Evolutionary conservation across 92 coral and sea anemone genomes (phyloP).

Genomic region (Porites divaricata): DNA sequence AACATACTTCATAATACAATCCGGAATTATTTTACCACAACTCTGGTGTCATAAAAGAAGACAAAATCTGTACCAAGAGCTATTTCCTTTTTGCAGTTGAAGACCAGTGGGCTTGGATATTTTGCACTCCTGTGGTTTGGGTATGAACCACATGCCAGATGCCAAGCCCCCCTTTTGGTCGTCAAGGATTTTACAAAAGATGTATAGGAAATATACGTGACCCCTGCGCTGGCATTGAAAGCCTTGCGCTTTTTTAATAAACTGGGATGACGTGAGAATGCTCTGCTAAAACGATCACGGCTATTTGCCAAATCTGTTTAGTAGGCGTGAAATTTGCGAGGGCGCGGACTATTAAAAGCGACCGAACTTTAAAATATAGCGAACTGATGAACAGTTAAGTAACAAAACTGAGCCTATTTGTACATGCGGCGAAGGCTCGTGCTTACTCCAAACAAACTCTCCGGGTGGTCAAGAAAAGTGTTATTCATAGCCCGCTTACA

Average conservation of each 20-base stretch:
- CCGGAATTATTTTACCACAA: background rate
- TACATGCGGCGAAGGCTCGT: conserved; percentile 24
- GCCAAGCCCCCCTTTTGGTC: conserved; percentile 4
- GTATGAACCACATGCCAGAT: conserved; percentile 7
- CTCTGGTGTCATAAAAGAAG: background rate
- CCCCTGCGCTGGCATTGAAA: conserved; percentile 33
- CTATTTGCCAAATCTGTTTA: background rate
- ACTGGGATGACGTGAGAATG: background rate
- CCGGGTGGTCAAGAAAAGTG: conserved; percentile 48
- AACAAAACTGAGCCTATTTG: conserved; percentile 22
- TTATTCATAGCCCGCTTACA: conserved; percentile 14
- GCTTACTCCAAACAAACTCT: conserved; percentile 31
- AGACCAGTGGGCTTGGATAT: background rate
- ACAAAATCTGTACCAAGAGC: background rate
- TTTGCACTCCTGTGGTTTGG: conserved; percentile 14
- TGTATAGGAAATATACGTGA: conserved; percentile 29
- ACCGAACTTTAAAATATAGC: conserved; percentile 19
- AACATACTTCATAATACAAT: too few relatives aligned
- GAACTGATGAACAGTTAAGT: conserved; percentile 31
- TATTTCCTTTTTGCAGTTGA: conserved; percentile 1
- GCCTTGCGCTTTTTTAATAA: background rate
- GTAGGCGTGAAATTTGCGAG: background rate
- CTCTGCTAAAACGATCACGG: conserved; percentile 5
- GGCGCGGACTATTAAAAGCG: background rate
- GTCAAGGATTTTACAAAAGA: conserved; percentile 26